Base-by-base conservation (phyloP, 2,113 vertebrate species). In the Mugil cephalus region DNA sequence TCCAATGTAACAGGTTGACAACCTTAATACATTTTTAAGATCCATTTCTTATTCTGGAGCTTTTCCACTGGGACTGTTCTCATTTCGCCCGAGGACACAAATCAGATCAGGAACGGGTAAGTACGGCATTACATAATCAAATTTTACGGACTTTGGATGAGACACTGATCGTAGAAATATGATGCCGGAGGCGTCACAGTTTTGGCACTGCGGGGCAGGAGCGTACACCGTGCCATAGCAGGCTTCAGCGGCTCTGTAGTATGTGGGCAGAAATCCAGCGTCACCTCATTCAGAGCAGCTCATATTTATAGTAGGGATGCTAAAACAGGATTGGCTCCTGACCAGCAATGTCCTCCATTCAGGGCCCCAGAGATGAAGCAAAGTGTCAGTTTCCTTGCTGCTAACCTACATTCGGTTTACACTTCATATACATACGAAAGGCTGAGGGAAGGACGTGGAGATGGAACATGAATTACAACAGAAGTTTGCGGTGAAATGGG, bases 281-380 rank as follows among this genome's bases (percentile, higher is more conserved):
- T 89, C 85, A 53, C 89, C 88, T 91, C 92, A 93, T 92, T 93
- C 85, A 93, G 82, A 60, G 68, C 77, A 82, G 65, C 84, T 89
- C 88, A 60, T 93, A 94, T 93, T 93, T 93, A 93, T 92, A 93
- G 91, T 74, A 67, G 62, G 69, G 86, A 82, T 73, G 70, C 90
- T 93, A 91, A 94, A 89, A 87, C 72, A 59, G 89, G 88, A 90
- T 62, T 94, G 93, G 94, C 91, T 85, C 72, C 62, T 63, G 79
- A 89, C 89, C 91, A 93, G 91, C 86, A 86, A 88, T 77, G 89
- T 85, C 85, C 84, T 89, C 91, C 84, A 89, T 88, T 87, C 88
- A 83, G 80, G 54, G 51, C 87, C 87, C 88, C 46, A 34, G 84
- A 82, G 88, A 86, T 77, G 74, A 50, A 35, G 67, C 4, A 4